A percentile compares a stretch with the other conserved stretches of the same genome.
Evolutionary conservation across 2,797 vertebrate species (phyloP).

Genomic region (Dermochelys coriacea): DNA sequence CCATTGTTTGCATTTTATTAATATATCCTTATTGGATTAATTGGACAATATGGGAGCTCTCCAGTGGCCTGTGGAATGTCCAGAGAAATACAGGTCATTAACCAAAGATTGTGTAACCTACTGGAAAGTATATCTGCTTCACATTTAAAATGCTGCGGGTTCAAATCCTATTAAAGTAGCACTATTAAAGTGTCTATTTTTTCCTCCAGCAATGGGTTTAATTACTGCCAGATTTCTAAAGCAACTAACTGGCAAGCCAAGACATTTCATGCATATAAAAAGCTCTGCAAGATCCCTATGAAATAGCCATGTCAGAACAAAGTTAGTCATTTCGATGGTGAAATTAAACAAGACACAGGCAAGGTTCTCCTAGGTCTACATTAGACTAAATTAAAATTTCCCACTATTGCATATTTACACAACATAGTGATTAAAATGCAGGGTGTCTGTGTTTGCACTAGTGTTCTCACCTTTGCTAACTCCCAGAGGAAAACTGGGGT

Average conservation of each 20-base stretch:
- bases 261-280: conserved; percentile 37
- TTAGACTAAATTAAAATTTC: conserved; percentile 1
- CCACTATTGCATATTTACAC: background rate
- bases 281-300: conserved; percentile 13
- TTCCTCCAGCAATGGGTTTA: conserved; percentile 37
- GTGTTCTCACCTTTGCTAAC: background rate
- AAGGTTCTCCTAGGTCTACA: conserved; percentile 15
- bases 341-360: background rate
- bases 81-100: background rate
- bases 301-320: conserved; percentile 38
- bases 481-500: background rate
- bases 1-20: background rate
- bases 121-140: background rate
- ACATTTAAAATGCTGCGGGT: background rate
- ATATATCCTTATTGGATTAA: accelerated
- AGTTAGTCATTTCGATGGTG: too few relatives aligned
- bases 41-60: background rate
- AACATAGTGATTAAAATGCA: accelerated
- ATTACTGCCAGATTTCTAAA: conserved; percentile 46
- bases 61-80: background rate
- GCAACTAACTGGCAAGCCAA: conserved; percentile 53
- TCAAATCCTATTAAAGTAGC: too few relatives aligned
- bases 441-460: background rate
- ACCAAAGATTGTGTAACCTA: background rate
- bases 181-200: background rate